These are phyloP conservation scores for Saiga tatarica DNA, from an alignment of 2,113 vertebrate genomes.

Conservation along the genomic window DNA sequence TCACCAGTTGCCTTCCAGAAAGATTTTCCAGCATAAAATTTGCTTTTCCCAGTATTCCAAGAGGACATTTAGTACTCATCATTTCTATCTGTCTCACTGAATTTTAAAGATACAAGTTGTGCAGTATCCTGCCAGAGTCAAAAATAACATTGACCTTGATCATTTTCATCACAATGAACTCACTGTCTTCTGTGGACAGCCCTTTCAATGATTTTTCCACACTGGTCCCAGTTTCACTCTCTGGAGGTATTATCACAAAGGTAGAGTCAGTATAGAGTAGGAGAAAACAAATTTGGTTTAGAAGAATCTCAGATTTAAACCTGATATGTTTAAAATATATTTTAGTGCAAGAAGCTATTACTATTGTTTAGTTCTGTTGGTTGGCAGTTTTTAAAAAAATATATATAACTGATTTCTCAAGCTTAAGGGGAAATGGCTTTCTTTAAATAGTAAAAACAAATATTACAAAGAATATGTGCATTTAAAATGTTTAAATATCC, in stretches of 20 bases:
- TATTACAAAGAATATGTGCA: not conserved
- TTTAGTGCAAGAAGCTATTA: not conserved
- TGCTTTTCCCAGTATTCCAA: not conserved
- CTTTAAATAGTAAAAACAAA: conserved; percentile 40
- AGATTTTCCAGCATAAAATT: not conserved
- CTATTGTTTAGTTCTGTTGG: not conserved
- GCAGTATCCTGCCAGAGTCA: not conserved
- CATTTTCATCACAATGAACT: not conserved
- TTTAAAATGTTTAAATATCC: conserved; percentile 13
- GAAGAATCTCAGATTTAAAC: not conserved
- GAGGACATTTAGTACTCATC: not conserved
- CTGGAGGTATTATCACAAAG: not conserved
- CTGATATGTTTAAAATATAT: not conserved
- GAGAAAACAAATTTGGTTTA: not conserved
- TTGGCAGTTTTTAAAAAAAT: not conserved
- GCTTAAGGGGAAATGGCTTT: not conserved
- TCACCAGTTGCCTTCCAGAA: not conserved
- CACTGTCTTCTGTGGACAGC: not conserved
- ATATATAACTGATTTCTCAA: conserved; percentile 30
- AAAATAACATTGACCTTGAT: not conserved
- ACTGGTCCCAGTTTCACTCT: not conserved
- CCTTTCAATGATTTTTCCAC: not conserved
- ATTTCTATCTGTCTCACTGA: not conserved
- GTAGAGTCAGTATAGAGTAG: not conserved
- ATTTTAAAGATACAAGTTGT: not conserved